A percentile compares a stretch with the other conserved stretches of the same genome.
Conservation (phyloP, 1,140 invertebrate species). For the Lepidotrigona ventralis region DNA sequence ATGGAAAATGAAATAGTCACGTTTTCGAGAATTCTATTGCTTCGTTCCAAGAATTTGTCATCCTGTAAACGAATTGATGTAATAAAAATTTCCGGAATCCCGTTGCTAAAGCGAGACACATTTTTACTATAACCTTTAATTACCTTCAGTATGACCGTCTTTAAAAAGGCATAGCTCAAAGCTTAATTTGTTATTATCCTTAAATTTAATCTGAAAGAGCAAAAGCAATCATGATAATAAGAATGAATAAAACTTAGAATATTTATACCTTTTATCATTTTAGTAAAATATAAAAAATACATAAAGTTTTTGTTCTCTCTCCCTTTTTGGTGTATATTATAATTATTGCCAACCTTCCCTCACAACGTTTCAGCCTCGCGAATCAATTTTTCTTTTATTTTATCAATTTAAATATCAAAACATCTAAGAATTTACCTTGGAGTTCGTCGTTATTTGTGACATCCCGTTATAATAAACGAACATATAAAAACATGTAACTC, state of each 20-base stretch:
- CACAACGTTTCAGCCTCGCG: too few species aligned
- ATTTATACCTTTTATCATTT: neutral
- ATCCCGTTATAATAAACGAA: neutral
- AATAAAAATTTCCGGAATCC: constrained; percentile 24
- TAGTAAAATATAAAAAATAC: neutral
- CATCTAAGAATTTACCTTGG: neutral
- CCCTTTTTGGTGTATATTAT: neutral
- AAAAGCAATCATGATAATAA: neutral
- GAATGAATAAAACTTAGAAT: neutral
- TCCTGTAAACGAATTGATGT: neutral
- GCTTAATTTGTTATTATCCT: neutral
- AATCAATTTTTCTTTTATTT: neutral
- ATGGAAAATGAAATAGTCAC: neutral
- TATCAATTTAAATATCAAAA: neutral
- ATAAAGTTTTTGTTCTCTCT: neutral
- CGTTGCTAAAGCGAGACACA: neutral
- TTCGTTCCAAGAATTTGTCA: neutral
- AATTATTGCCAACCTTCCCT: too few species aligned
- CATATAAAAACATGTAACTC: neutral
- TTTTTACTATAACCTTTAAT: neutral
- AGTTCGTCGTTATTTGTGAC: neutral
- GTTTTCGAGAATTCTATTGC: neutral
- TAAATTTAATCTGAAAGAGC: neutral
- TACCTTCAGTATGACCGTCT: neutral
- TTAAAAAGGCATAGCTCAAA: neutral